Evolutionary conservation across 2,113 vertebrate species (phyloP).

Genomic region (Heterotilapia buettikoferi): DNA sequence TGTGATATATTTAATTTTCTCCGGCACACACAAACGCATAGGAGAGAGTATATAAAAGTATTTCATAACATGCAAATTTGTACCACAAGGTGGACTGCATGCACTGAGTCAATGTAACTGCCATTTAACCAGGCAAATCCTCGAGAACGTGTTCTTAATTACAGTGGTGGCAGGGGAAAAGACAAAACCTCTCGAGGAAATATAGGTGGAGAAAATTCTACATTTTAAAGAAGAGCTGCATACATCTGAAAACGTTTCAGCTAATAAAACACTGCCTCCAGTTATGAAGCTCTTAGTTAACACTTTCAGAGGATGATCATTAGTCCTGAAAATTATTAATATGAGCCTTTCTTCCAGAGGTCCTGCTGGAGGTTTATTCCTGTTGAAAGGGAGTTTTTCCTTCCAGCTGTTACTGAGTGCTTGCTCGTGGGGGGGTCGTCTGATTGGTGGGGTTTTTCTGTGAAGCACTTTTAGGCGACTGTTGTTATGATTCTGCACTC

Average conservation of each 20-base stretch:
- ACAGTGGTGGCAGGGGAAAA: not conserved
- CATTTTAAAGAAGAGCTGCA: not conserved
- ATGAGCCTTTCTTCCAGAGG: not conserved
- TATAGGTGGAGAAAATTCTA: not conserved
- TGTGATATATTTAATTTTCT: not conserved
- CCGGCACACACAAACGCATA: accelerated
- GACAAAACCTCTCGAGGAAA: not conserved
- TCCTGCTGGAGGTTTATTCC: not conserved
- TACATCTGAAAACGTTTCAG: not conserved
- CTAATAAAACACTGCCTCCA: not conserved
- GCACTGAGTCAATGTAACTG: not conserved
- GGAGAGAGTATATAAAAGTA: not conserved
- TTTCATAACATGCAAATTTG: not conserved
- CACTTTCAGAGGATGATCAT: not conserved
- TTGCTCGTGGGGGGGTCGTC: not conserved
- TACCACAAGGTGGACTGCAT: not conserved
- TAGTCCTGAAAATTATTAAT: not conserved
- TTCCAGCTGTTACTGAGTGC: not conserved
- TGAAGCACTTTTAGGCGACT: not conserved
- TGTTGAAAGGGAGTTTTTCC: not conserved
- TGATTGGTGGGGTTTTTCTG: not conserved
- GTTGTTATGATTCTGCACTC: not conserved
- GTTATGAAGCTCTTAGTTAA: not conserved
- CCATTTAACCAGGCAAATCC: not conserved
- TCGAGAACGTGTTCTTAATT: not conserved